These are phyloP conservation scores for Sitta carolinensis DNA, from an alignment of 2,797 vertebrate species.

Conservation along the genomic window DNA sequence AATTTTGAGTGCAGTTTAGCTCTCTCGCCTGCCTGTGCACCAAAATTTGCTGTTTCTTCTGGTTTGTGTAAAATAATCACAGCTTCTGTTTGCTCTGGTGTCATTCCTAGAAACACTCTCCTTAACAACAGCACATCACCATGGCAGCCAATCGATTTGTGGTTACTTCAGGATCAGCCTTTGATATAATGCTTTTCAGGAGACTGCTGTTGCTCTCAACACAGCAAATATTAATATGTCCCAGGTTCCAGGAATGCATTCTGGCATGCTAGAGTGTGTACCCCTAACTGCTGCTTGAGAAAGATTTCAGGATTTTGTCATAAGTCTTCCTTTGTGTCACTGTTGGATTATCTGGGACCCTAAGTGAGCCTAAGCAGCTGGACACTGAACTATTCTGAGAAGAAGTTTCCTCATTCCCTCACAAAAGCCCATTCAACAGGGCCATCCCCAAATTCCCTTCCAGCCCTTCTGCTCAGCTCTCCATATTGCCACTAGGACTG, in stretches of 20 bases:
- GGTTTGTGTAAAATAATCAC: slow-evolving; percentile 30
- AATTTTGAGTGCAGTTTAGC: not conserved
- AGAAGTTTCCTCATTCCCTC: not conserved
- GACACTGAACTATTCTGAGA: not conserved
- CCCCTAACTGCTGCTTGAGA: not conserved
- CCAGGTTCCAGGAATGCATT: not conserved
- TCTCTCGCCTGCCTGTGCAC: not conserved
- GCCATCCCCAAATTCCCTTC: not conserved
- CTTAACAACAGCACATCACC: slow-evolving; percentile 14
- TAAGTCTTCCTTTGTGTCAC: not conserved
- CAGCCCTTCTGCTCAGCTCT: not conserved
- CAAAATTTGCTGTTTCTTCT: not conserved
- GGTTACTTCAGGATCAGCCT: not conserved
- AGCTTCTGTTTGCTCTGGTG: slow-evolving; percentile 24
- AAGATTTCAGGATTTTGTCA: not conserved
- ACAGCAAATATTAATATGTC: not conserved
- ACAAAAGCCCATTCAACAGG: not conserved
- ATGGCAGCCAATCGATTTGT: slow-evolving; percentile 36
- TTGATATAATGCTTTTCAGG: slow-evolving; percentile 18
- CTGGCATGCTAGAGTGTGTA: not conserved
- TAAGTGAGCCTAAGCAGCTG: not conserved
- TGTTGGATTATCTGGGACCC: not conserved
- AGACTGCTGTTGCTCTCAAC: not conserved
- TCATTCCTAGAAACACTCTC: slow-evolving; percentile 6
- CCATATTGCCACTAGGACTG: not conserved